A percentile compares a stretch with the other conserved stretches of the same genome.
These are phyloP conservation scores for Chymomyza caudatula DNA, from an alignment of 2,888 invertebrate genomes.

Conservation along the genomic window DNA sequence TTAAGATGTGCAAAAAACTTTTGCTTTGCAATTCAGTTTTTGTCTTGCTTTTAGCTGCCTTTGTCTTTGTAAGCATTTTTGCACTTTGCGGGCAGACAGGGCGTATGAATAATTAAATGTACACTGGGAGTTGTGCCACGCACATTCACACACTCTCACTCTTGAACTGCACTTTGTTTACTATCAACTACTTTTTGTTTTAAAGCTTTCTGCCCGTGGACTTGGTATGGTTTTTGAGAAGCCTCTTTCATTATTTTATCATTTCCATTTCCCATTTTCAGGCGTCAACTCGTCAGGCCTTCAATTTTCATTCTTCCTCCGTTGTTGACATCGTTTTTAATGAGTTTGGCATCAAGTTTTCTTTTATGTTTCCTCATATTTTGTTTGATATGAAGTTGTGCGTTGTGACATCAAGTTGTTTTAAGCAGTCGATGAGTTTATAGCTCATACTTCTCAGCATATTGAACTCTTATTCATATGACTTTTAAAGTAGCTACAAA, in stretches of 20 bases:
- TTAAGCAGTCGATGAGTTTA: no score
- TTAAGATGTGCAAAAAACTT: constrained; percentile 43
- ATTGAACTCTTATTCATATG: no score
- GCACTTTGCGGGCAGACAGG: constrained; percentile 60
- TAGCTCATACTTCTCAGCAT: no score
- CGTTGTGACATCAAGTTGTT: neutral
- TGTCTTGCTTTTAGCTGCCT: constrained; percentile 9
- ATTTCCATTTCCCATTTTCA: constrained; percentile 64
- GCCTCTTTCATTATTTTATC: constrained; percentile 50
- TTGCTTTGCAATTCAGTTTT: constrained; percentile 28
- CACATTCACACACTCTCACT: constrained; percentile 19
- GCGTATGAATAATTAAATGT: constrained; percentile 71
- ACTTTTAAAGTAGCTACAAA: no score
- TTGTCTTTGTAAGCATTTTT: constrained; percentile 35
- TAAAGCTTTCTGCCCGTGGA: constrained; percentile 42
- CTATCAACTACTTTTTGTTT: constrained; percentile 56
- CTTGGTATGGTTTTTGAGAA: constrained; percentile 42
- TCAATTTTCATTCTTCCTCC: neutral
- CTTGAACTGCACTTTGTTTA: constrained; percentile 62
- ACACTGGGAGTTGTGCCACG: constrained; percentile 6
- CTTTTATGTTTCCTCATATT: neutral
- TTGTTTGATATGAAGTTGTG: neutral
- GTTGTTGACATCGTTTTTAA: constrained; percentile 9
- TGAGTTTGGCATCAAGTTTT: neutral
- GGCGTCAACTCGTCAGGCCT: neutral